Conservation (phyloP, 2,113 vertebrate species). For the Alosa alosa region DNA sequence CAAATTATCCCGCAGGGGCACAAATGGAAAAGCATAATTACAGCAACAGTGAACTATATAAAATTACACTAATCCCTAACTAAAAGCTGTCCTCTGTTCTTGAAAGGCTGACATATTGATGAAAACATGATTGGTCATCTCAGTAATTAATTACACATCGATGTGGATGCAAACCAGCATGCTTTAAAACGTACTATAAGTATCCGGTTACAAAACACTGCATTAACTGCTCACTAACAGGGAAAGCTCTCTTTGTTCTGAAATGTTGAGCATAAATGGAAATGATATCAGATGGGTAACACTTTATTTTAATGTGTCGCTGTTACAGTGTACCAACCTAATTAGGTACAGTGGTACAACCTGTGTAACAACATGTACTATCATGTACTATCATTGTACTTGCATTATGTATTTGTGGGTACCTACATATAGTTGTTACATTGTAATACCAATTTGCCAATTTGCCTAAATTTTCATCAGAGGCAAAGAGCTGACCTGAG, state of each 20-base stretch:
- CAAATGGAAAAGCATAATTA: slow-evolving; percentile 31
- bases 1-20: slow-evolving; percentile 38
- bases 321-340: too few relatives aligned
- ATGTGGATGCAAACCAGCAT: background rate
- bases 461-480: too few relatives aligned
- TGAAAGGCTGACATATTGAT: background rate
- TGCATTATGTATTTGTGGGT: too few relatives aligned
- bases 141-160: background rate
- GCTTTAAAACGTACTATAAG: background rate
- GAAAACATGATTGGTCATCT: background rate
- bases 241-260: background rate
- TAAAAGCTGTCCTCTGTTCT: slow-evolving; percentile 16
- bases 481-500: too few relatives aligned
- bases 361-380: too few relatives aligned
- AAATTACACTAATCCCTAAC: slow-evolving; percentile 1
- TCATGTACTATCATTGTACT: too few relatives aligned
- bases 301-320: too few relatives aligned
- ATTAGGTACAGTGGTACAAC: too few relatives aligned
- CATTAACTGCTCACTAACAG: background rate
- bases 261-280: background rate
- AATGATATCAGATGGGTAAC: background rate
- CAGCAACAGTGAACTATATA: background rate
- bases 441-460: too few relatives aligned
- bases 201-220: background rate
- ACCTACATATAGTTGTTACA: too few relatives aligned